Evolutionary conservation across 2,888 invertebrate genomes (phyloP).

Genomic region (Blera fallax): DNA sequence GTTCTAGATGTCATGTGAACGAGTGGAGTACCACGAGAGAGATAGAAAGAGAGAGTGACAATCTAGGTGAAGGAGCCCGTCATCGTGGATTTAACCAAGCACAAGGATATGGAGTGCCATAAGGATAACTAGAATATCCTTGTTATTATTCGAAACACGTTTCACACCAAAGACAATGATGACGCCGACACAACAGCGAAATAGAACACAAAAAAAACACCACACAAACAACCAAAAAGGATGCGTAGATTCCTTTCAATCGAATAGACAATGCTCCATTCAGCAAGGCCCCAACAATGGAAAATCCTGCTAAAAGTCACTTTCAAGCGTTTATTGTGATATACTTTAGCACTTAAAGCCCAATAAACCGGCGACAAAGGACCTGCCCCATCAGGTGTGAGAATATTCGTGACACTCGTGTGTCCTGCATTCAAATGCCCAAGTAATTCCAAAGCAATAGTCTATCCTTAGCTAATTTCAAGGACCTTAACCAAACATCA

Average conservation of each 20-base stretch:
- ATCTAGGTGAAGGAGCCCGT: constrained; percentile 44
- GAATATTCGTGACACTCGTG: neutral
- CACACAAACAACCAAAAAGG: neutral
- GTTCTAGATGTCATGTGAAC: constrained; percentile 30
- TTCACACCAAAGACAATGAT: constrained; percentile 5
- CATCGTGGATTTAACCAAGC: constrained; percentile 10
- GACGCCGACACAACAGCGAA: neutral
- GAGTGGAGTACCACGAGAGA: no score
- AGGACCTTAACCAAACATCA: constrained; percentile 7
- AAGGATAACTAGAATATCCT: neutral
- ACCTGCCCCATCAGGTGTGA: neutral
- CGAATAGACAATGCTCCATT: neutral
- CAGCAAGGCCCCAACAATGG: no score
- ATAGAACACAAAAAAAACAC: neutral
- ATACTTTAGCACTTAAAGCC: neutral
- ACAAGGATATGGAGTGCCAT: constrained; percentile 29
- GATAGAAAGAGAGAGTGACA: neutral
- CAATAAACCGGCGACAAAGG: neutral
- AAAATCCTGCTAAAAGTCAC: neutral
- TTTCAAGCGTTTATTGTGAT: neutral
- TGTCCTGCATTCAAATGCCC: neutral
- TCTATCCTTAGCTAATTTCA: neutral
- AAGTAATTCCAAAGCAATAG: neutral
- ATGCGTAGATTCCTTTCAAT: constrained; percentile 11
- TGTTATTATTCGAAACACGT: constrained; percentile 59